These are phyloP conservation scores for Musca domestica DNA, from an alignment of 1,140 invertebrate species.

Conservation along the genomic window DNA sequence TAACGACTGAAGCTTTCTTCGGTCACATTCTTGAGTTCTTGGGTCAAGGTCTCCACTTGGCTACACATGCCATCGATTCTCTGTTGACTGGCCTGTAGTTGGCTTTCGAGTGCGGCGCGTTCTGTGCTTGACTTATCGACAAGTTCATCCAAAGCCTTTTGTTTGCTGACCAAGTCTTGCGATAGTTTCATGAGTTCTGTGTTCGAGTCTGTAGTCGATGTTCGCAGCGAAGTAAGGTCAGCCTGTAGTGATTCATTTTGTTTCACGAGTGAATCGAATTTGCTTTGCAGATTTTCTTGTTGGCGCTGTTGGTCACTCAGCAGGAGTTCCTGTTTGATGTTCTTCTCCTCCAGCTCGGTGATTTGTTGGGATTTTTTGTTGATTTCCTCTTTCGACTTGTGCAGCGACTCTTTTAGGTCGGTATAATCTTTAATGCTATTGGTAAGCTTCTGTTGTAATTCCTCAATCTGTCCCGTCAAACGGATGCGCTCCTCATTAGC, in stretches of 20 bases:
- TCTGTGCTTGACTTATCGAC: conserved; percentile 32
- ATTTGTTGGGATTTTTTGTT: conserved; percentile 42
- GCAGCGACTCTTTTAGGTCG: conserved; percentile 49
- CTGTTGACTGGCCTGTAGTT: conserved; percentile 35
- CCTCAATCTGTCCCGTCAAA: conserved; percentile 30
- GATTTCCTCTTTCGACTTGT: conserved; percentile 41
- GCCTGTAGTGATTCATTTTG: conserved; percentile 38
- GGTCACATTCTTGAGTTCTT: conserved; percentile 32
- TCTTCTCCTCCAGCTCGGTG: conserved; percentile 32
- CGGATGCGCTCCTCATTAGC: conserved; percentile 28
- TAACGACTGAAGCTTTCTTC: conserved; percentile 28
- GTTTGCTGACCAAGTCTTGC: conserved; percentile 33
- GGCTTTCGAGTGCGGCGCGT: conserved; percentile 31
- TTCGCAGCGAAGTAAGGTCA: conserved; percentile 32
- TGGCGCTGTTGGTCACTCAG: conserved; percentile 36
- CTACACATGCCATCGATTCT: conserved; percentile 32
- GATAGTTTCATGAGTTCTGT: conserved; percentile 36
- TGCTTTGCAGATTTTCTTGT: conserved; percentile 35
- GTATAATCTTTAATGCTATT: conserved; percentile 52
- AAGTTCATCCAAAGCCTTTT: conserved; percentile 36
- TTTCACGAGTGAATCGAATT: conserved; percentile 30
- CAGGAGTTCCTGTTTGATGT: conserved; percentile 32
- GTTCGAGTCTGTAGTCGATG: conserved; percentile 36
- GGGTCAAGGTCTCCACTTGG: conserved; percentile 35
- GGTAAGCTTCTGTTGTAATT: conserved; percentile 31